phyloP scores from a whole-genome alignment of 2,888 invertebrate genomes.

The Bellardia bayeri region DNA sequence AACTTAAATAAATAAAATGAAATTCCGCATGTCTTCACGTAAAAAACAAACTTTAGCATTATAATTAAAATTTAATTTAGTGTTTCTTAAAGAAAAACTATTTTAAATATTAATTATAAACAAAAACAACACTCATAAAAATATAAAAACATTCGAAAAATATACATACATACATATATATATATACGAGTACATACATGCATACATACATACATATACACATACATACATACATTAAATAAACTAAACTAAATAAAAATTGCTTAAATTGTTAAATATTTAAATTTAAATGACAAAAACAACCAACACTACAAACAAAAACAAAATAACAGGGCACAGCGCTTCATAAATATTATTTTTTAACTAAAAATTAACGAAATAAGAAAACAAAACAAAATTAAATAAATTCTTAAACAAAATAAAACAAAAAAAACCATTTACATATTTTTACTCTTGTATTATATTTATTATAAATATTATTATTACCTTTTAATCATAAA shows the following conservation, averaged over 20 bases:
- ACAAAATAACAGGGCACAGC: constrained; percentile 74
- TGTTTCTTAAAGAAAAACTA: constrained; percentile 63
- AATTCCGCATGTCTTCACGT: constrained; percentile 72
- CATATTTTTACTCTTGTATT: constrained; percentile 66
- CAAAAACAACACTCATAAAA: constrained; percentile 23
- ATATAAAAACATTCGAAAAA: not conserved
- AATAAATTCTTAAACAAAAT: constrained; percentile 36
- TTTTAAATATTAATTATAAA: constrained; percentile 65
- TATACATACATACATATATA: not conserved
- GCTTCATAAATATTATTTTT: constrained; percentile 70
- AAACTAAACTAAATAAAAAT: no score
- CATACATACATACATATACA: constrained; percentile 6
- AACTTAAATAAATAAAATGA: constrained; percentile 9
- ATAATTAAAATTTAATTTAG: constrained; percentile 68
- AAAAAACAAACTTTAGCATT: constrained; percentile 40
- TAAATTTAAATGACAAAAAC: constrained; percentile 36
- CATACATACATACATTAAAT: no score
- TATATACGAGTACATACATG: no score
- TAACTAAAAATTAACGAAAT: not conserved
- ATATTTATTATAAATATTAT: constrained; percentile 69
- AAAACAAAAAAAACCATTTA: constrained; percentile 16
- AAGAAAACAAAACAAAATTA: constrained; percentile 1
- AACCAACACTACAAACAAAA: constrained; percentile 53
- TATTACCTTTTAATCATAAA: constrained; percentile 63
- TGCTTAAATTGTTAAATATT: constrained; percentile 71